Evolutionary conservation across 2,888 invertebrate species (phyloP).

Genomic region (Drosophila recens): DNA sequence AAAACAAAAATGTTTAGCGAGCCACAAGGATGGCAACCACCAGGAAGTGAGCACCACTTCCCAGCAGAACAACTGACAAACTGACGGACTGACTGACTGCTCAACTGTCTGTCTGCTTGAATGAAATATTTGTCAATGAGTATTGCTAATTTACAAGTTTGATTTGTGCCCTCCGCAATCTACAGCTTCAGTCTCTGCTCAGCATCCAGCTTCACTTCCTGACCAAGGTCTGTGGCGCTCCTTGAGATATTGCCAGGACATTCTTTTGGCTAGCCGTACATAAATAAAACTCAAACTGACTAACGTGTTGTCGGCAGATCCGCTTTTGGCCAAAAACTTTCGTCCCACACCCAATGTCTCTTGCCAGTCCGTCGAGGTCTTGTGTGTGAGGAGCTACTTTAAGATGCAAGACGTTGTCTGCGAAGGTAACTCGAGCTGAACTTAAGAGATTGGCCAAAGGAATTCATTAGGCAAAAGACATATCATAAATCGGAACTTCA

Average conservation of each 20-base stretch:
- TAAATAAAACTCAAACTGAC: constrained; percentile 66
- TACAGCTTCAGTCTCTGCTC: not conserved
- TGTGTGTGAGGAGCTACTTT: constrained; percentile 23
- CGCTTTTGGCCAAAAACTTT: constrained; percentile 22
- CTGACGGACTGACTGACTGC: constrained; percentile 15
- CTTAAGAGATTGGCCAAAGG: constrained; percentile 7
- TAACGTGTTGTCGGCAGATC: constrained; percentile 39
- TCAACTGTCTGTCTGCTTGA: constrained; percentile 46
- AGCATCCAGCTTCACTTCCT: constrained; percentile 43
- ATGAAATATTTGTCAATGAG: constrained; percentile 82
- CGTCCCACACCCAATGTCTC: not conserved
- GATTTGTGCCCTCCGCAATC: constrained; percentile 65
- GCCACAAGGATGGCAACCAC: constrained; percentile 40
- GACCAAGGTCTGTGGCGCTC: constrained; percentile 6
- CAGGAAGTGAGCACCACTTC: constrained; percentile 48
- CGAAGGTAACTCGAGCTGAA: constrained; percentile 21
- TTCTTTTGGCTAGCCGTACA: constrained; percentile 76
- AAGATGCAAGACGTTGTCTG: constrained; percentile 34
- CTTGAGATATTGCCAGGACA: constrained; percentile 71
- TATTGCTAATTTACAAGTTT: constrained; percentile 83
- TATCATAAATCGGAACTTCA: constrained; percentile 25
- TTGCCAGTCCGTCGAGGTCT: not conserved
- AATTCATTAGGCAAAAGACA: constrained; percentile 23
- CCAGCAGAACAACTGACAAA: not conserved
- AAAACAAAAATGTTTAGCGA: constrained; percentile 51